Base-by-base conservation (phyloP, 2,797 vertebrate species). In the Bucorvus abyssinicus region DNA sequence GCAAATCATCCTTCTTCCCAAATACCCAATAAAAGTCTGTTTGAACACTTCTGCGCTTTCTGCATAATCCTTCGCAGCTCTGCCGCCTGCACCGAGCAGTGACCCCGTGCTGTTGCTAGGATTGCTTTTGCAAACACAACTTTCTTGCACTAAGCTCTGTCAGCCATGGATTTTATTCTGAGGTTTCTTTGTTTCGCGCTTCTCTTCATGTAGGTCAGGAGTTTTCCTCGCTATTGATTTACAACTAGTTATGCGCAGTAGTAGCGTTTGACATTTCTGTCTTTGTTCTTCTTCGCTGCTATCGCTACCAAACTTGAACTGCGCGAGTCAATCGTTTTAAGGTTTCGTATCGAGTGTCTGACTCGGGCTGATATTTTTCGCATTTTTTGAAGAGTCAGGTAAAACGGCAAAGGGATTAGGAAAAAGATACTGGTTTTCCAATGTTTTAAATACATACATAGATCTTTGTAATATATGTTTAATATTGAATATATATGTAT, bases 1-100 rank as follows among this genome's bases (percentile, higher is more conserved):
- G 91, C 91, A 94, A 96, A 96, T 95, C 96, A 94, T 93, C 93
- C 76, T 84, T 94, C 94, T 94, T 94, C 47, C 95, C 85, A 87
- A 92, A 96, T 27, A 17, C 79, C 0, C 53, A 77, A 45, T 84
- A 6, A 78, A 79, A 96, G 76, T 71, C 89, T 90, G 77, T 93
- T 89, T 89, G 94, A 95, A 83, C 89, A 81, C 87, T 90, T 90
- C 76, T 95, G 91, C 91, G 55, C 94, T 94, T 94, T 77, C 90
- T 95, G 95, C 93, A 93, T 96, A 95, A 95, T 94, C 95, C 96
- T 81, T 44, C 87, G 36, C 85, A 40, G 45, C 81, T 90, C 93
- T 92, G 34, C 87, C 55, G 91, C 10, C 85, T 86, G 93, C 93
- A 55, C 95, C 0, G 12, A 90, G 85, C 95, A 81, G 76, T 96